Evolutionary conservation across 2,888 invertebrate genomes (phyloP).

Genomic region (Psylliodes chrysocephalus): DNA sequence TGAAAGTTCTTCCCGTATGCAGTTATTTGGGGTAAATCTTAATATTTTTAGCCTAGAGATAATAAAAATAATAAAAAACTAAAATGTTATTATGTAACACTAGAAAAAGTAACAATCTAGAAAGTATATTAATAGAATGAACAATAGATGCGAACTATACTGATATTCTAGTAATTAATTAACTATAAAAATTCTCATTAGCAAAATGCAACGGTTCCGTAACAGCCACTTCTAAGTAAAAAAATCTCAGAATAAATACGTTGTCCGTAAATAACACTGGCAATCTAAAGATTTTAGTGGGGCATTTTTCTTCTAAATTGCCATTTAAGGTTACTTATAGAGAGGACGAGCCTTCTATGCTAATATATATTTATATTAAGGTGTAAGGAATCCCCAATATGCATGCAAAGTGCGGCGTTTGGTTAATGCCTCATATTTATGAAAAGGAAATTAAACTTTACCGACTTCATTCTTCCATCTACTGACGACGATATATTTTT

Average conservation of each 20-base stretch:
- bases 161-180: too few species aligned
- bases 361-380: conserved; percentile 46
- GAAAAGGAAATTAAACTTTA: conserved; percentile 47
- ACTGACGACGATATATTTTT: conserved; percentile 22
- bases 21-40: too few species aligned
- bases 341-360: conserved; percentile 32
- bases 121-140: too few species aligned
- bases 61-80: too few species aligned
- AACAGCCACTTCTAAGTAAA: neutral
- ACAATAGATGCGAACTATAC: too few species aligned
- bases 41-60: too few species aligned
- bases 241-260: conserved; percentile 10
- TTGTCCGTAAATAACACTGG: conserved; percentile 8
- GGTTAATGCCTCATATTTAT: conserved; percentile 48
- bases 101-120: too few species aligned
- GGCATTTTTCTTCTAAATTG: conserved; percentile 30
- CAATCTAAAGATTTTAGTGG: conserved; percentile 21
- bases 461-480: conserved; percentile 41
- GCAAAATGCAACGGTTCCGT: neutral
- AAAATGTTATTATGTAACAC: too few species aligned
- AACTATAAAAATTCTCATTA: too few species aligned
- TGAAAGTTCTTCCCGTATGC: too few species aligned
- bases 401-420: conserved; percentile 43
- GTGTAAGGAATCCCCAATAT: conserved; percentile 44
- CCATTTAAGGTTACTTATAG: conserved; percentile 28